Conservation (phyloP, 2,797 vertebrate genomes). For the Rhinophrynus dorsalis region DNA sequence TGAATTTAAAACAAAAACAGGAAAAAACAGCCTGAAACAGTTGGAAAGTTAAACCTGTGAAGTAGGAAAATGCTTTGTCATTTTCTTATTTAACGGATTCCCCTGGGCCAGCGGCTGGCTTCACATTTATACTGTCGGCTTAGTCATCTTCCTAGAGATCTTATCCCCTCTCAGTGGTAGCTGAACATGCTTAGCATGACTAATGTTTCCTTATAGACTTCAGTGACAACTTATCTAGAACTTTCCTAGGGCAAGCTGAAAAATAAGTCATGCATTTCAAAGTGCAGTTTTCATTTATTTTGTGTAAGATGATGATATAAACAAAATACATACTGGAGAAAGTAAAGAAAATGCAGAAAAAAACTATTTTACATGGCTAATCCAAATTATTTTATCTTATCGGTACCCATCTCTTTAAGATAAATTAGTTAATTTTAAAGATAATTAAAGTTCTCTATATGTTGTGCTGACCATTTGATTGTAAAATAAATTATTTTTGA, state of each 20-base stretch:
- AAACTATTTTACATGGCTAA: no score
- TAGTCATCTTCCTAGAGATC: constrained; percentile 13
- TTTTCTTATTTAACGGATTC: constrained; percentile 3
- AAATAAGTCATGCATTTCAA: neutral
- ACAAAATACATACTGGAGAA: no score
- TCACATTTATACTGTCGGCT: constrained; percentile 19
- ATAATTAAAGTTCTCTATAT: no score
- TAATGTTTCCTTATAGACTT: constrained; percentile 19
- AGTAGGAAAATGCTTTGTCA: constrained; percentile 14
- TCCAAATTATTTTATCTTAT: no score
- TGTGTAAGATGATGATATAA: no score
- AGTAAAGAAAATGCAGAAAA: no score
- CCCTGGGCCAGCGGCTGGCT: neutral
- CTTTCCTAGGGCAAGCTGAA: neutral
- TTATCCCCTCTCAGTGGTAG: constrained; percentile 6
- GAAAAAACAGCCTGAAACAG: neutral
- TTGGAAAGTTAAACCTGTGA: neutral
- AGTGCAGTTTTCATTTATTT: no score
- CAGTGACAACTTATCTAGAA: constrained; percentile 29
- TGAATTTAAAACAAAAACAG: constrained; percentile 8
- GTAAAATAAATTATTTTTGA: no score
- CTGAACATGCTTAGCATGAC: constrained; percentile 14
- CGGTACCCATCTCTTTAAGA: no score
- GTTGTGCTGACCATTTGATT: no score
- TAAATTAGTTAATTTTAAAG: no score